Base-by-base conservation (phyloP, 2,888 invertebrate genomes). In the Phrixothrix hirtus region DNA sequence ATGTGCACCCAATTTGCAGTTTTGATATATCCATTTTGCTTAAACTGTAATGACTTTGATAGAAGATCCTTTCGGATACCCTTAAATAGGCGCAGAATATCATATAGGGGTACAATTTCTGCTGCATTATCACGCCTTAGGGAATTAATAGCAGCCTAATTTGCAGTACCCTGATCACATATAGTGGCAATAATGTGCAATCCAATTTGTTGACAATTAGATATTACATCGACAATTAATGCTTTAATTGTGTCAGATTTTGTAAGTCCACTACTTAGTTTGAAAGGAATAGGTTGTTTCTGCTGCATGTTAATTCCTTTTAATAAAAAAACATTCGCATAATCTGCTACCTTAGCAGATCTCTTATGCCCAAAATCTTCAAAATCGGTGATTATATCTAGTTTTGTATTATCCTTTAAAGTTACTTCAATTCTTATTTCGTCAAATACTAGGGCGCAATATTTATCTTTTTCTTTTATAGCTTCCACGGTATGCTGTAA, bases 261-360 rank as follows among this genome's bases (percentile, higher is more conserved):
- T 2, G 17, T 16, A 17, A 11, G 36, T 2, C 17, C 16, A n/a
- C 4, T 1, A n/a, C n/a, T 36, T 15, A 36, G 16, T 5, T 9
- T 17, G n/a, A 10, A 36, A 16, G 2, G 4, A 10, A 36, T 4
- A 2, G 36, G 16, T 21, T 36, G 36, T 21, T 36, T 36, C 36
- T 16, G 16, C 16, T 7, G 7, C 10, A 9, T 21, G n/a, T 5
- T 9, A 3, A 17, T 17, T 3, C 17, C 17, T 16, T 21, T 16
- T 6, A 36, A 1, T 16, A 16, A 15, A 21, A 36, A 36, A 10
- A 36, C 14, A 10, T 17, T 17, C 6, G 16, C 36, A 10, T 2
- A 4, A 16, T 36, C 14, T 4, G 14, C 36, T 36, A 36, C 4
- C 9, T 36, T 14, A 10, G 32, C 12, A 2, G 32, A 12, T 11